Conservation (phyloP, 1,140 invertebrate species). For the Anthonomus grandis region DNA sequence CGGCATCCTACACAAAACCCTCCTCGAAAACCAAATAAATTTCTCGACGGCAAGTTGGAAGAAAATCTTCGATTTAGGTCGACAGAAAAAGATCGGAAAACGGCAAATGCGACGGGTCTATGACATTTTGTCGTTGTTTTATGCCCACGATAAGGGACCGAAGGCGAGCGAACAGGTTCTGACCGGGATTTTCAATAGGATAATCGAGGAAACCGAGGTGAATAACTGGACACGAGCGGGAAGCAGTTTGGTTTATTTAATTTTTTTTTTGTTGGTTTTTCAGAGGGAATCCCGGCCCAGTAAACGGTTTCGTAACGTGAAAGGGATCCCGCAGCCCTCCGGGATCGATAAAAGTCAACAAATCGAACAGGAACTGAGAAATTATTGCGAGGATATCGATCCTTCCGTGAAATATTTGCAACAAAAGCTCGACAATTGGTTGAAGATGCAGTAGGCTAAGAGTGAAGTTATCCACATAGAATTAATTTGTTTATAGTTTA, state of each 20-base stretch:
- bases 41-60: slow-evolving; percentile 13
- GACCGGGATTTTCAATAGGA: slow-evolving; percentile 28
- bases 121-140: slow-evolving; percentile 35
- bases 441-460: no score
- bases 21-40: slow-evolving; percentile 15
- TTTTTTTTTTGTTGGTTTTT: slow-evolving; percentile 12
- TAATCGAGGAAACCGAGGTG: slow-evolving; percentile 25
- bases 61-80: slow-evolving; percentile 22
- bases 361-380: slow-evolving; percentile 26
- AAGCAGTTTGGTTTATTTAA: no score
- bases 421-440: no score
- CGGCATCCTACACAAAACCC: slow-evolving; percentile 17
- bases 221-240: neutral
- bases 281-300: slow-evolving; percentile 27
- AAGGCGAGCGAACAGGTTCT: slow-evolving; percentile 23
- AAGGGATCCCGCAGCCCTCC: neutral
- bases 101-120: slow-evolving; percentile 33
- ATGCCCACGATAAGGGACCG: slow-evolving; percentile 13
- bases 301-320: slow-evolving; percentile 28
- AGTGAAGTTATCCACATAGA: no score
- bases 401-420: slow-evolving; percentile 24
- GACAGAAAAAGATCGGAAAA: slow-evolving; percentile 33
- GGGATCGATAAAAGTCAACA: neutral
- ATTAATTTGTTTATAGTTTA: no score
- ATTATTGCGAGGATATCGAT: slow-evolving; percentile 28